phyloP scores from a whole-genome alignment of 2,888 invertebrate genomes.

The Frankliniella intonsa region DNA sequence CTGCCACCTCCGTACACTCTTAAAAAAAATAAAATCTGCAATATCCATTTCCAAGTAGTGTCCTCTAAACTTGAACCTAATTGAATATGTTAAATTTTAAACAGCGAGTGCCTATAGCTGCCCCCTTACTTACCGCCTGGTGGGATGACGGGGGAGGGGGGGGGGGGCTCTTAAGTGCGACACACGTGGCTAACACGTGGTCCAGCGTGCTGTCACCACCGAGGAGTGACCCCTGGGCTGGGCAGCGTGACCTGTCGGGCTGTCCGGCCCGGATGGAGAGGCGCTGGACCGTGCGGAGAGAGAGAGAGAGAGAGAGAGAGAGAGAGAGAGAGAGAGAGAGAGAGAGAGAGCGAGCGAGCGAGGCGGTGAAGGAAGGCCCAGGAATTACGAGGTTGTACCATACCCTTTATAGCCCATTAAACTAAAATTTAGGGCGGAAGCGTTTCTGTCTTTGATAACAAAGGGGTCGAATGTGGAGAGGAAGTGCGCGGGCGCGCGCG shows the following conservation, averaged over 20 bases:
- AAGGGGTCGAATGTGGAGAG: constrained; percentile 19
- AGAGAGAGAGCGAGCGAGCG: neutral
- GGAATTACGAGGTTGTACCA: constrained; percentile 20
- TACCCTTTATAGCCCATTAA: constrained; percentile 23
- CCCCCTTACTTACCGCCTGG: no score
- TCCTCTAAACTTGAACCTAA: no score
- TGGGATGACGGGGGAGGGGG: no score
- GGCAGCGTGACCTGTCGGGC: neutral
- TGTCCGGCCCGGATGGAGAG: neutral
- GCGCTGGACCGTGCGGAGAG: neutral
- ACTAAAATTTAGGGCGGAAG: constrained; percentile 26
- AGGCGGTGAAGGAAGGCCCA: neutral
- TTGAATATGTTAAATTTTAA: no score
- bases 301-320: neutral
- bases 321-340: neutral
- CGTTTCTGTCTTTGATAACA: constrained; percentile 26
- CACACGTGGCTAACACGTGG: no score
- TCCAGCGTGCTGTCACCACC: no score
- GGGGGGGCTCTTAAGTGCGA: no score
- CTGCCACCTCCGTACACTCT: neutral
- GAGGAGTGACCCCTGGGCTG: no score
- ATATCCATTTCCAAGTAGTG: no score
- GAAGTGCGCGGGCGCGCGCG: neutral
- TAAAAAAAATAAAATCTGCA: no score
- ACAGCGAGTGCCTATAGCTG: no score